Evolutionary conservation across 30 jellyfish, hydroid and myxozoan species (phyloP), one percentile per base, ranked within the genome.

Genomic region (Aurelia coerulea): DNA sequence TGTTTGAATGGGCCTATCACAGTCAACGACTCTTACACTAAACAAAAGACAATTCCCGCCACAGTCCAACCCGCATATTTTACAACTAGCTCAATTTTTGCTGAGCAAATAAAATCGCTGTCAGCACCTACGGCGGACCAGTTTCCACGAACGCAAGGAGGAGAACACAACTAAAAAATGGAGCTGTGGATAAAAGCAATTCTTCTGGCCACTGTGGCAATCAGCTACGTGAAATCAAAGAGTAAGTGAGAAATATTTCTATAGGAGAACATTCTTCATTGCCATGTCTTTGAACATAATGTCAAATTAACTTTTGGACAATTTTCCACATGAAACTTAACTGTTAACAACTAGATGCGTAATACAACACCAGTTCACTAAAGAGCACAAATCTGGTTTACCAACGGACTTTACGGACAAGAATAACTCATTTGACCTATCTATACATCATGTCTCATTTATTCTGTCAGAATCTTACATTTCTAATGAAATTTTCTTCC

Each of bases 1-100:
- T 46, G 70, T 5, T 60, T 60, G 70, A 60, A 60, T 60, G 70
- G 70, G 33, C 70, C 31, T 60, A 60, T 11, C 70, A 60, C 70
- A 60, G 70, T 60, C 35, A 13, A 60, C 33, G 8, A 60, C 35
- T 60, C 35, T 60, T 13, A 12, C 35, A 60, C 70, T n/a, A 23
- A 60, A 60, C 70, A 60, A 60, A 60, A 10, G 70, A 60, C 18
- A 60, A 13, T 60, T 13, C 70, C 4, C 35, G 70, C 70, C 70
- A 60, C 70, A 60, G 70, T 60, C 35, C 70, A 5, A 11, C 70
- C 70, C 70, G 70, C 70, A 60, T 60, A 12, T 0, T 60, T 60
- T 60, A 0, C 0, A 60, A 60, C 70, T 60, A 14, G 31, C 35
- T 60, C 31, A 60, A 17, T 60, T 60, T 60, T 60, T 37, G 70